Conservation (phyloP, 2,888 invertebrate genomes). For the Scaptomyza tumidula region DNA sequence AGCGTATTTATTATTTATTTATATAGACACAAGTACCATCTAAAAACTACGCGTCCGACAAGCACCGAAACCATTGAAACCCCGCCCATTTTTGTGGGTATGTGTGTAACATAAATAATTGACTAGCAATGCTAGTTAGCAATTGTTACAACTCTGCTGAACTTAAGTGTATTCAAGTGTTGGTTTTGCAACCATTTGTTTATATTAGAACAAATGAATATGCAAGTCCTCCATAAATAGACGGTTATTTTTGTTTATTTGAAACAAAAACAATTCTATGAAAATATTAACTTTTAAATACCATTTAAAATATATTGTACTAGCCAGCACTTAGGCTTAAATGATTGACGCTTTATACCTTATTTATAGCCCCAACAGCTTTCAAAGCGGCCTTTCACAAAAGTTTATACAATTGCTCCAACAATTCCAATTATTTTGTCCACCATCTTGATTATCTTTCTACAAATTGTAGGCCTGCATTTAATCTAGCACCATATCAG, state of each 20-base stretch:
- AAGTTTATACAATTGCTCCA: conserved; percentile 9
- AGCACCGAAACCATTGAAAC: conserved; percentile 32
- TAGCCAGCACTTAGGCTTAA: too few relatives aligned
- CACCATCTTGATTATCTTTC: conserved; percentile 1
- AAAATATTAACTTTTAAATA: too few relatives aligned
- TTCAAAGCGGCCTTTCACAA: background rate
- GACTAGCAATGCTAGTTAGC: conserved; percentile 37
- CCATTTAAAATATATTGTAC: too few relatives aligned
- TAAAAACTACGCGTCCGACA: conserved; percentile 48
- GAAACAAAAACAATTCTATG: too few relatives aligned
- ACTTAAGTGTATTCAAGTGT: conserved; percentile 29
- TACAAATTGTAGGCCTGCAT: conserved; percentile 15
- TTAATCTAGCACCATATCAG: conserved; percentile 5
- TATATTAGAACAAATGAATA: background rate
- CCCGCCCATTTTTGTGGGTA: conserved; percentile 19
- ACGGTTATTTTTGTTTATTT: too few relatives aligned
- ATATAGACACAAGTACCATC: conserved; percentile 67
- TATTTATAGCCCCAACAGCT: too few relatives aligned
- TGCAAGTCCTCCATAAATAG: too few relatives aligned
- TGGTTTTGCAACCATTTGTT: background rate
- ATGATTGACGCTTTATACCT: too few relatives aligned
- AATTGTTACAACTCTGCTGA: conserved; percentile 31
- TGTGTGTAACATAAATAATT: conserved; percentile 47
- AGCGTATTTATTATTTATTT: conserved; percentile 80
- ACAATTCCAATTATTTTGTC: conserved; percentile 25